Evolutionary conservation across 2,797 vertebrate genomes (phyloP), one percentile per base, ranked within the genome.

Genomic region (Gambelia wislizenii): DNA sequence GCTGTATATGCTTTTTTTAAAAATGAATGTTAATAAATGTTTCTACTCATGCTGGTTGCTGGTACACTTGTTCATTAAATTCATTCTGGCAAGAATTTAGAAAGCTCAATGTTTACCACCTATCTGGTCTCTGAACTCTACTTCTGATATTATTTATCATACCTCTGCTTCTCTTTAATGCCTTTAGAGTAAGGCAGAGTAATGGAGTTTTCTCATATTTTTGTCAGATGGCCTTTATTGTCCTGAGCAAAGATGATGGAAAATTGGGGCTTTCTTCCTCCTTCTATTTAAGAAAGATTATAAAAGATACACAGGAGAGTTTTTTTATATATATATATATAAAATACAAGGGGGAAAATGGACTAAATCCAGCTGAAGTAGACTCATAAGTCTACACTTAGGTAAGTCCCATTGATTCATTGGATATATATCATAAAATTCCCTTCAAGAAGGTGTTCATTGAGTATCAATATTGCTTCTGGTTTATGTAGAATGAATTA

Each of bases 1-100:
- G 93, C 27, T 13, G 1, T 85, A 56, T 2, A 13, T 83, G 3
- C 64, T 20, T 89, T 91, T 85, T 27, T 90, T 81, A 75, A 59
- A 88, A 91, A 91, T 86, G 44, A 87, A 42, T 61, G 36, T 2
- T 39, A 72, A 47, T 91, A 88, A 94, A 91, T 70, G 94, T 87
- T 83, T 76, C 90, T 87, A 77, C 89, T 6, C 2, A 86, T 92
- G 83, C 47, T 89, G 89, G 20, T 20, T 89, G 20, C 74, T 91
- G 83, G 56, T 56, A 47, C 84, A 54, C 42, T 69, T 79, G 1
- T 80, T 89, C 91, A 83, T 93, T 91, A 90, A 90, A 81, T 61
- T 85, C 20, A 36, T 36, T 90, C 49, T 64, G 87, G 10, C n/a
- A 88, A 89, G 54, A 54, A 89, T 0, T 8, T 80, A 89, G 20